Evolutionary conservation across 2,113 vertebrate genomes (phyloP).

Genomic region (Xiphophorus couchianus): DNA sequence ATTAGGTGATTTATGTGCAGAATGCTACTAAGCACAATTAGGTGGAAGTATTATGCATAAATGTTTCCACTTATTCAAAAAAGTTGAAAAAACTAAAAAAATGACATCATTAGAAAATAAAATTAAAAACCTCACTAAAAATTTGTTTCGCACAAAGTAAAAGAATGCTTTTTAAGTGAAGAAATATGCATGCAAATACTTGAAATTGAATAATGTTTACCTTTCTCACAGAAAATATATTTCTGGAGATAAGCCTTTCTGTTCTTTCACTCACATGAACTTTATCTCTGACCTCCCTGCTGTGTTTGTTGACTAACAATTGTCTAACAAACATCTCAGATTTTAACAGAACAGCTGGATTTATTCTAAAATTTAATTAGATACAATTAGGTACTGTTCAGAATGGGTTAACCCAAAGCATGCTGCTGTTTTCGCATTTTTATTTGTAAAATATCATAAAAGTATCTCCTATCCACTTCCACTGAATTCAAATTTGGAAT

Average conservation of each 20-base stretch:
- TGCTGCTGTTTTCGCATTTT: neutral
- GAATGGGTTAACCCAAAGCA: neutral
- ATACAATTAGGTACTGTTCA: neutral
- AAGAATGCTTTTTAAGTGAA: no score
- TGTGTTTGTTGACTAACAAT: neutral
- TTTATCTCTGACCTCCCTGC: neutral
- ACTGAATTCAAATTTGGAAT: no score
- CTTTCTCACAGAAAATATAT: neutral
- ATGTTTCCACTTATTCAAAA: no score
- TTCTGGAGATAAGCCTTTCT: neutral
- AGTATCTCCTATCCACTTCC: neutral
- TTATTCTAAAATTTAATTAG: neutral
- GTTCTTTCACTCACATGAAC: neutral
- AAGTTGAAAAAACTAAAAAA: neutral
- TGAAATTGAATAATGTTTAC: no score
- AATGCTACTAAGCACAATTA: neutral
- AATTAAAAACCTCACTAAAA: neutral
- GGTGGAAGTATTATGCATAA: neutral
- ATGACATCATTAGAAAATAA: neutral
- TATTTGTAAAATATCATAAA: neutral
- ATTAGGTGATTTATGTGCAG: constrained; percentile 23
- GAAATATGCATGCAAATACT: no score
- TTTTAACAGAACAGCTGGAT: neutral
- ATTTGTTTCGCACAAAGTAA: no score
- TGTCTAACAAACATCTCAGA: neutral